These are phyloP conservation scores for Pollimyrus isidori DNA, from an alignment of 2,113 vertebrate species.

Conservation along the genomic window DNA sequence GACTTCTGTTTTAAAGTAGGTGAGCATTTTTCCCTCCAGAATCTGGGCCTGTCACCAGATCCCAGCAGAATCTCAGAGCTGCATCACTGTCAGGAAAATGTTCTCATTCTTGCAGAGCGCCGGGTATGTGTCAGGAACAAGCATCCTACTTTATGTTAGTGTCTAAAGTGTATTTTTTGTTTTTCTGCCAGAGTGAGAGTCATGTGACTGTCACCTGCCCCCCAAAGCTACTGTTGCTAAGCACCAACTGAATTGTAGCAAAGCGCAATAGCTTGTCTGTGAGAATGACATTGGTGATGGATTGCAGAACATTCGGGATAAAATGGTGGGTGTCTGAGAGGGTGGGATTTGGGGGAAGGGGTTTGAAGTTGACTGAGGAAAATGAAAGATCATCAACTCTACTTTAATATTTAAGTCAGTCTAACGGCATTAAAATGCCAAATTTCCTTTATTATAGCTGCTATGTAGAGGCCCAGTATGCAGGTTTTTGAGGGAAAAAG, in stretches of 20 bases:
- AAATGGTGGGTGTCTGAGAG: not conserved
- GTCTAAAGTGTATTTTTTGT: not conserved
- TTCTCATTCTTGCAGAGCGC: not conserved
- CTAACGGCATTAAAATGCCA: not conserved
- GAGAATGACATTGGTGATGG: slow-evolving; percentile 13
- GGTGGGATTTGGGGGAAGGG: not conserved
- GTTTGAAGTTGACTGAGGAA: not conserved
- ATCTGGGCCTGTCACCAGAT: not conserved
- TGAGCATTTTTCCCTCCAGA: not conserved
- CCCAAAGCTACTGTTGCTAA: not conserved
- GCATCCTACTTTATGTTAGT: not conserved
- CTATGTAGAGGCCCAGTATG: not conserved
- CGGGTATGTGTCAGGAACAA: not conserved
- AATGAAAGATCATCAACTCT: not conserved
- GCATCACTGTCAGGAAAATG: not conserved
- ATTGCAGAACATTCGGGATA: slow-evolving; percentile 8
- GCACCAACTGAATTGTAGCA: not conserved
- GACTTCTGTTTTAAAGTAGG: not conserved
- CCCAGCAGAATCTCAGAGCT: not conserved
- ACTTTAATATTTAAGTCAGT: not conserved
- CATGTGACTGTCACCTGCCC: not conserved
- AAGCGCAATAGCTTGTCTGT: not conserved
- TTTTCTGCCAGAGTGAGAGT: not conserved
- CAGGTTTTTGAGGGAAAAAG: not conserved
- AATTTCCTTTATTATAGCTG: not conserved